Conservation (phyloP, 2,113 vertebrate species). For the Gasterosteus aculeatus region DNA sequence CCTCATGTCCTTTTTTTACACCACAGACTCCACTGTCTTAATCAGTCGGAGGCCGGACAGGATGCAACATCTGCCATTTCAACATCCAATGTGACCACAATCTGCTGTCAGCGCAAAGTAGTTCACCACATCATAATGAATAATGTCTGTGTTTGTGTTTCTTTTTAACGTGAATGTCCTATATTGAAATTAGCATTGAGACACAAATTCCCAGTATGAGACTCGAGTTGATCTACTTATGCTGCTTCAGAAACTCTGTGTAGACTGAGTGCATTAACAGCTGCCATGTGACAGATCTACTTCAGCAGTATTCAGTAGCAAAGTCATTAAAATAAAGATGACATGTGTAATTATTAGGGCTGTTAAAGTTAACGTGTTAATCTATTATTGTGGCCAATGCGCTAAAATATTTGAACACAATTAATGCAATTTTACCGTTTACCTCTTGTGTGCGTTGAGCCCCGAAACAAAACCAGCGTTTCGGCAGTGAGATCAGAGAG, state of each 20-base stretch:
- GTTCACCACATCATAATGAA: slow-evolving; percentile 51
- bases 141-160: slow-evolving; percentile 33
- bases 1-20: slow-evolving; percentile 47
- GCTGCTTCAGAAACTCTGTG: not conserved
- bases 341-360: not conserved
- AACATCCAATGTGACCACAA: slow-evolving; percentile 43
- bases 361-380: too few relatives aligned
- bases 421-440: too few relatives aligned
- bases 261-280: not conserved
- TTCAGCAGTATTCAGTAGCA: too few relatives aligned
- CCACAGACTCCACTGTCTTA: slow-evolving; percentile 56
- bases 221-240: slow-evolving; percentile 25
- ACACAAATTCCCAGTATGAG: slow-evolving; percentile 19
- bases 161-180: slow-evolving; percentile 48
- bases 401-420: too few relatives aligned
- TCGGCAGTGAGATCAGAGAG: too few relatives aligned
- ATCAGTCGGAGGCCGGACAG: slow-evolving; percentile 56
- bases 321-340: not conserved
- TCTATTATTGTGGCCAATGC: too few relatives aligned
- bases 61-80: slow-evolving; percentile 59
- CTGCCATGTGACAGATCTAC: not conserved
- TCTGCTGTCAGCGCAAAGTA: slow-evolving; percentile 37
- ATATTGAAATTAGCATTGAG: slow-evolving; percentile 44
- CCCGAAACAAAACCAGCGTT: too few relatives aligned
- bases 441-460: too few relatives aligned